Percentiles rank a stretch among this genome's conserved stretches.
Conservation (phyloP, 2,888 invertebrate genomes). For the Hanleya hanleyi region DNA sequence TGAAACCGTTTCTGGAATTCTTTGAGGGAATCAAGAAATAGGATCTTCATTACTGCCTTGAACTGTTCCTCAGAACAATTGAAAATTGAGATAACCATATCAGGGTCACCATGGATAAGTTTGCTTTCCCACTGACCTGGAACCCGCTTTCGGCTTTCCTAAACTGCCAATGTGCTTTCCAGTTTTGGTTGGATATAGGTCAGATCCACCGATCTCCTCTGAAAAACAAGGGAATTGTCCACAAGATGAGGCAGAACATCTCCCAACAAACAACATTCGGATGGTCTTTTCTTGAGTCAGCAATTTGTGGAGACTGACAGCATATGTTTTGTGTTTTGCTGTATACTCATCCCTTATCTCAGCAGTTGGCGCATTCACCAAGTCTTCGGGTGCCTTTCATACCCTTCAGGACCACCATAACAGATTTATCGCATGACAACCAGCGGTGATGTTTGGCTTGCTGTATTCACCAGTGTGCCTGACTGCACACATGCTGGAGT, state of each 20-base stretch:
- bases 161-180: background rate
- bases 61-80: background rate
- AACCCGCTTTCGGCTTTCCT: background rate
- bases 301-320: constrained; percentile 32
- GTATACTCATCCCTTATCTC: background rate
- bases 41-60: background rate
- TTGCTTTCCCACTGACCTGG: background rate
- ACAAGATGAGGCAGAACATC: constrained; percentile 34
- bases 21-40: background rate
- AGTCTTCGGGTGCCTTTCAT: constrained; percentile 26
- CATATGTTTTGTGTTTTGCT: constrained; percentile 18
- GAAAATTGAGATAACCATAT: background rate
- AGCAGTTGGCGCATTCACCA: constrained; percentile 21
- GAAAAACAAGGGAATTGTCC: constrained; percentile 24
- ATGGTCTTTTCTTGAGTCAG: constrained; percentile 29
- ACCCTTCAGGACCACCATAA: constrained; percentile 19
- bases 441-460: constrained; percentile 40
- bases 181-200: background rate
- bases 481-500: constrained; percentile 29
- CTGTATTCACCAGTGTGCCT: constrained; percentile 30
- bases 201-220: constrained; percentile 21
- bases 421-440: constrained; percentile 37
- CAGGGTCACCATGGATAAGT: background rate
- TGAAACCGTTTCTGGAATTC: background rate
- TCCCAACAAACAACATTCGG: constrained; percentile 18